Conservation (phyloP, 2,113 vertebrate genomes). For the Spermophilus dauricus region DNA sequence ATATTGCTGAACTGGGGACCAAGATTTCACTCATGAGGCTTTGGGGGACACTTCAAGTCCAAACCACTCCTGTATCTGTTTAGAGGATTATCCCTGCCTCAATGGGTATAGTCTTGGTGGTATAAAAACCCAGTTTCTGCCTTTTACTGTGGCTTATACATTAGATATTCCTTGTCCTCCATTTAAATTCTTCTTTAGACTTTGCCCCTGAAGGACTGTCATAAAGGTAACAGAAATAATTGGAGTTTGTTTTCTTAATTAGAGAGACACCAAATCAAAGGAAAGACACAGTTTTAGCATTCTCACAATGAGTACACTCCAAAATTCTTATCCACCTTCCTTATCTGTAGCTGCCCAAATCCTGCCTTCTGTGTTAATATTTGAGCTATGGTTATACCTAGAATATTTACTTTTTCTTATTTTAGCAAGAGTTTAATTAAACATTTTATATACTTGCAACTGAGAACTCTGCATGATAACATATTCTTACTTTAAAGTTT, state of each 20-base stretch:
- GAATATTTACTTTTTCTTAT: not conserved
- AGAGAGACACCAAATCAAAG: not conserved
- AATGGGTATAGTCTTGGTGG: not conserved
- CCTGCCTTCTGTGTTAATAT: not conserved
- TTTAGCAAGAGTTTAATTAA: not conserved
- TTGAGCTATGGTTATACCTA: not conserved
- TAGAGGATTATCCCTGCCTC: not conserved
- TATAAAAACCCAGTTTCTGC: not conserved
- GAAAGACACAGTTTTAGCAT: not conserved
- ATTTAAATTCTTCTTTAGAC: not conserved
- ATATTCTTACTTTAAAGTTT: not conserved
- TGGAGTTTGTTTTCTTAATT: not conserved
- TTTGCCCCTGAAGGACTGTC: not conserved
- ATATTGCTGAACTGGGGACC: no score
- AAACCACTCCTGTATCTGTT: not conserved
- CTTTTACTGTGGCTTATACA: not conserved
- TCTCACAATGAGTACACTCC: not conserved
- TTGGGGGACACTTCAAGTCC: no score
- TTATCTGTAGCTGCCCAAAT: not conserved
- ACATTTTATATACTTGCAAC: not conserved
- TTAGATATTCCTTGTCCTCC: not conserved
- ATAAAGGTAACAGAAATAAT: not conserved
- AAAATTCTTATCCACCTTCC: not conserved
- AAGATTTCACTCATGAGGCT: no score
- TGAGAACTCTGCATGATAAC: not conserved